Conservation (phyloP, 2,797 vertebrate genomes). For the Peromyscus nudipes region DNA sequence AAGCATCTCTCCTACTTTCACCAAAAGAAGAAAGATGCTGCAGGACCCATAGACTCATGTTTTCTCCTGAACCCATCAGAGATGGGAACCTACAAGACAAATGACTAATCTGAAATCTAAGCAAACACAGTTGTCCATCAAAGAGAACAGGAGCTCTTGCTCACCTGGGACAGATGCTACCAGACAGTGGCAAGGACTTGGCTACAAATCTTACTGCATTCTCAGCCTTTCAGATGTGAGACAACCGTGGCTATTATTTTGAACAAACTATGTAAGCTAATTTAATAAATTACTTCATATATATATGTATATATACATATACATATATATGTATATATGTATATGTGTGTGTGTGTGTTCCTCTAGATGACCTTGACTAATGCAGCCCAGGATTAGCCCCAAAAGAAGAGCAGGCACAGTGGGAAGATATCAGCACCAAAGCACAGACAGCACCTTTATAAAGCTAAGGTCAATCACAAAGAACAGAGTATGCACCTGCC, state of each 20-base stretch:
- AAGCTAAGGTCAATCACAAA: background rate
- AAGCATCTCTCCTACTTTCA: background rate
- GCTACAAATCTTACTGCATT: background rate
- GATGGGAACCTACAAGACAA: conserved; percentile 13
- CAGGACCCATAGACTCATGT: conserved; percentile 19
- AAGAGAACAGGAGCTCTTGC: background rate
- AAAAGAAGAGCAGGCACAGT: background rate
- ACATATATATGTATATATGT: background rate
- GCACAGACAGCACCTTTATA: background rate
- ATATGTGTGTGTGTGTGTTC: background rate
- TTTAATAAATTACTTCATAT: background rate
- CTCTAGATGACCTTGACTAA: background rate
- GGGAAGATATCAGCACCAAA: background rate
- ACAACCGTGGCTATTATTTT: background rate
- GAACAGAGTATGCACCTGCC: background rate
- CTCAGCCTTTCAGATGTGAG: background rate
- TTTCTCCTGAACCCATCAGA: conserved; percentile 19
- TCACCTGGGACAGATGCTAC: conserved; percentile 16
- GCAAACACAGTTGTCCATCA: conserved; percentile 33
- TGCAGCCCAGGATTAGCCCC: background rate
- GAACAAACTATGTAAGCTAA: background rate
- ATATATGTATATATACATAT: background rate
- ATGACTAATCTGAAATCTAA: conserved; percentile 21
- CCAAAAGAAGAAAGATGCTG: conserved; percentile 15
- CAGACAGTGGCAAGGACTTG: background rate